Evolutionary conservation across 2,888 invertebrate species (phyloP).

Genomic region (Perizoma flavofasciatum): DNA sequence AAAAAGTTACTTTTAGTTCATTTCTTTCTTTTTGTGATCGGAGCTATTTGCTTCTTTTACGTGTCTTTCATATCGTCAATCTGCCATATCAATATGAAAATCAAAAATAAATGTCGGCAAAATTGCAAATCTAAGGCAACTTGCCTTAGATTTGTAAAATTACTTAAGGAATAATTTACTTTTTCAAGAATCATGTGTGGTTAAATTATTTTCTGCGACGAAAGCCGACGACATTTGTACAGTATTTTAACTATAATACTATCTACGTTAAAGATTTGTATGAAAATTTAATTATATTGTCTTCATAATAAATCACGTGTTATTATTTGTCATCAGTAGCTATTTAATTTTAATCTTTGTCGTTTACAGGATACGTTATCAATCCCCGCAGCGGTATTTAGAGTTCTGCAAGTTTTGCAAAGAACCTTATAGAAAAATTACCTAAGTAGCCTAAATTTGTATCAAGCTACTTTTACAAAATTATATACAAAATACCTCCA

Average conservation of each 20-base stretch:
- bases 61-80: constrained; percentile 86
- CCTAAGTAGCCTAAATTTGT: no score
- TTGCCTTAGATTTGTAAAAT: no score
- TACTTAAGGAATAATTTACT: constrained; percentile 34
- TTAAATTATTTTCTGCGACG: constrained; percentile 69
- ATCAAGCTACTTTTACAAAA: no score
- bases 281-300: constrained; percentile 88
- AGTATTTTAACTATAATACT: constrained; percentile 91
- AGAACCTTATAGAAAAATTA: neutral
- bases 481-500: no score
- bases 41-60: constrained; percentile 63
- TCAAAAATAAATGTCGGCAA: constrained; percentile 71
- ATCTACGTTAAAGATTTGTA: constrained; percentile 90
- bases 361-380: constrained; percentile 26
- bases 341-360: constrained; percentile 7
- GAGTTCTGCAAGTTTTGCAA: neutral
- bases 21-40: constrained; percentile 65
- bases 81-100: constrained; percentile 86
- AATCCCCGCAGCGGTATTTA: constrained; percentile 14
- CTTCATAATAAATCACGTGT: constrained; percentile 74
- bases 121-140: constrained; percentile 55
- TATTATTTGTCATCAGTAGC: constrained; percentile 46
- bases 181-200: constrained; percentile 40
- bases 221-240: constrained; percentile 83
- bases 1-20: constrained; percentile 69